Conservation (phyloP, 2,888 invertebrate genomes). For the Cantharis flavilabris region DNA sequence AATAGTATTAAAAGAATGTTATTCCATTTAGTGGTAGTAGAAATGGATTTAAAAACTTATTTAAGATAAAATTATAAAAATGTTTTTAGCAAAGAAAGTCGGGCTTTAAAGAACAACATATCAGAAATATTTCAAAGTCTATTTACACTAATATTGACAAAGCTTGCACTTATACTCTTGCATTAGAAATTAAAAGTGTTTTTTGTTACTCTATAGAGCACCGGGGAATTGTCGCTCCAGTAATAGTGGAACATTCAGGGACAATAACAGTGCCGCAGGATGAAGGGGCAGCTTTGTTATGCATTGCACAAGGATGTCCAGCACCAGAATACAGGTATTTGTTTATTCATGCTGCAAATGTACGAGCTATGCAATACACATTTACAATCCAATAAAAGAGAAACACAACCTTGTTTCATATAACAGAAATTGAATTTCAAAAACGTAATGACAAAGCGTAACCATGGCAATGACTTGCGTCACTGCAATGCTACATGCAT, state of each 20-base stretch:
- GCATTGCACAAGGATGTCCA: conserved; percentile 80
- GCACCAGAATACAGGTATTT: conserved; percentile 75
- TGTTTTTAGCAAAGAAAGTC: not conserved
- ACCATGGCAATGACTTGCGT: conserved; percentile 24
- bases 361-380: conserved; percentile 14
- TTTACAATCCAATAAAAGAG: conserved; percentile 18
- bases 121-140: not conserved
- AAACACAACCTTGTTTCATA: conserved; percentile 7
- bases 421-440: conserved; percentile 27
- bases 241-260: conserved; percentile 72
- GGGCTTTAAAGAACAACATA: not conserved
- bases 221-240: conserved; percentile 72
- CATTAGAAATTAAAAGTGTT: conserved; percentile 10
- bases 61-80: not conserved
- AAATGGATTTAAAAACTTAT: too few relatives aligned
- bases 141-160: not conserved
- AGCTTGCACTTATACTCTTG: not conserved
- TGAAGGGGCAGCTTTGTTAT: conserved; percentile 74
- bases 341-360: conserved; percentile 21
- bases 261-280: conserved; percentile 73
- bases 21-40: too few relatives aligned
- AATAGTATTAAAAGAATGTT: not conserved
- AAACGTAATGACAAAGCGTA: conserved; percentile 24
- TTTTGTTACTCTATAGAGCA: conserved; percentile 62
- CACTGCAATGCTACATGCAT: conserved; percentile 19